These are phyloP conservation scores for Crotalus viridis DNA, from an alignment of 2,113 vertebrate genomes.

Conservation along the genomic window DNA sequence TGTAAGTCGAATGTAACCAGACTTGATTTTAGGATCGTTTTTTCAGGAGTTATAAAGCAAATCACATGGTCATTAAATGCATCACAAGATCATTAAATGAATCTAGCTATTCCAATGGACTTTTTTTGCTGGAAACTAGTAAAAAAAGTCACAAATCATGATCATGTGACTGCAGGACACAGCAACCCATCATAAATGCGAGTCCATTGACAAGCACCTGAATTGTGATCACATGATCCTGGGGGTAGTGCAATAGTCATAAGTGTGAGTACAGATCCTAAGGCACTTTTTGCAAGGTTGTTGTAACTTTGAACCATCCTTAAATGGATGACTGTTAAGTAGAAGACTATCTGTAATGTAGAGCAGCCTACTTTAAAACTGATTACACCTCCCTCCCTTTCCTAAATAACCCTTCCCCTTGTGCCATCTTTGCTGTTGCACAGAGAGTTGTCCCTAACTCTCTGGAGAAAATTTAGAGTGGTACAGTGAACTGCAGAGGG, in stretches of 20 bases:
- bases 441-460: not conserved
- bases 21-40: not conserved
- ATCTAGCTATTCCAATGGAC: too few species aligned
- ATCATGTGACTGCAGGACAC: too few species aligned
- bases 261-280: not conserved
- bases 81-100: not conserved
- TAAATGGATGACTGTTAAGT: not conserved
- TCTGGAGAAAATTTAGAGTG: not conserved
- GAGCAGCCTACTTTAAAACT: not conserved
- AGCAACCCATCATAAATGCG: too few species aligned
- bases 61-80: not conserved
- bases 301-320: not conserved
- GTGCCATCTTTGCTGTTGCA: not conserved
- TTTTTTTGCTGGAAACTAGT: too few species aligned
- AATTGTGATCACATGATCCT: not conserved
- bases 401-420: not conserved
- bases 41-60: not conserved
- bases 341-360: not conserved
- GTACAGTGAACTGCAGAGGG: not conserved
- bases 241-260: not conserved
- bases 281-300: not conserved
- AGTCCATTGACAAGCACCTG: too few species aligned
- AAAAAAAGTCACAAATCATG: too few species aligned
- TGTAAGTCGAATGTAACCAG: not conserved
- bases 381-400: not conserved